phyloP scores from a whole-genome alignment of 2,113 vertebrate species.

The Limanda limanda region DNA sequence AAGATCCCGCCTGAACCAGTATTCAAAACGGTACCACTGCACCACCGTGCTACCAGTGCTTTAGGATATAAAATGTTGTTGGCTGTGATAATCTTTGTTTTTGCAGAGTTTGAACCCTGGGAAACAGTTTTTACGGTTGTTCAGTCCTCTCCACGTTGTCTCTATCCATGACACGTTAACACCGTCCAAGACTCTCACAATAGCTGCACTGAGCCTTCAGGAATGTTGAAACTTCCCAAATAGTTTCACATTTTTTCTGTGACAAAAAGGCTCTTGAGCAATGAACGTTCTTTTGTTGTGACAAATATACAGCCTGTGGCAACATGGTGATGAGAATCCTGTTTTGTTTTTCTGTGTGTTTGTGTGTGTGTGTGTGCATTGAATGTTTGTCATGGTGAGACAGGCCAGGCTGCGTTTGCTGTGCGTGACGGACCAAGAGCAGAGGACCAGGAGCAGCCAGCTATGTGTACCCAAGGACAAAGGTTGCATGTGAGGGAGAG shows the following conservation, averaged over 20 bases:
- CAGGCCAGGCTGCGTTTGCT: slow-evolving; percentile 51
- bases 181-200: slow-evolving; percentile 3
- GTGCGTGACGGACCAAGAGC: slow-evolving; percentile 61
- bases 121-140: not conserved
- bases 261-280: slow-evolving; percentile 39
- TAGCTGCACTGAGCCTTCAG: slow-evolving; percentile 32
- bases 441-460: slow-evolving; percentile 45
- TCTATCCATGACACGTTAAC: not conserved
- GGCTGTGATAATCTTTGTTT: not conserved
- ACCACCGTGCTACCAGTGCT: not conserved
- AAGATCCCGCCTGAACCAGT: no score
- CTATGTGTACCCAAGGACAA: slow-evolving; percentile 56
- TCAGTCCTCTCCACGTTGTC: not conserved
- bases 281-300: slow-evolving; percentile 25
- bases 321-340: slow-evolving; percentile 8
- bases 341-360: slow-evolving; percentile 9
- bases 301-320: slow-evolving; percentile 37
- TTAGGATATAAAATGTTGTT: not conserved
- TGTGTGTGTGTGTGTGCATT: slow-evolving; percentile 10
- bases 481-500: slow-evolving; percentile 28
- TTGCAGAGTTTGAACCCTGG: not conserved
- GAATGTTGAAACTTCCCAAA: slow-evolving; percentile 52
- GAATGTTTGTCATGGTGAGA: slow-evolving; percentile 43
- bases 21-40: no score
- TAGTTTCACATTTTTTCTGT: slow-evolving; percentile 3